phyloP scores from a whole-genome alignment of 2,888 invertebrate genomes.

The Alloscopus bannaensis region DNA sequence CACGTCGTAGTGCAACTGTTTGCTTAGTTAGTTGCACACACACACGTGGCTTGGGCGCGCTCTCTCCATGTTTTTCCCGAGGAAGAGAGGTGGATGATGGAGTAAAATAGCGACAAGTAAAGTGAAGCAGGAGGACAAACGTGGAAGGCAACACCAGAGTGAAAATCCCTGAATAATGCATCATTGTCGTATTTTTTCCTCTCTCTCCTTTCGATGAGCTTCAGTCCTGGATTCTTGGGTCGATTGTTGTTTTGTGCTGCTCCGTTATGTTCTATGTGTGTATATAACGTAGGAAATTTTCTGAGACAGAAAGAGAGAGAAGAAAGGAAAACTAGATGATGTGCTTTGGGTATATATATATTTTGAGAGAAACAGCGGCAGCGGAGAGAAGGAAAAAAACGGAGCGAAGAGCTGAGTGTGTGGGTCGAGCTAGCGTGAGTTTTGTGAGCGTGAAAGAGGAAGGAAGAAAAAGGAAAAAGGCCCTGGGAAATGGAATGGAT shows the following conservation, averaged over 20 bases:
- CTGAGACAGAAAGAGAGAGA: conserved; percentile 29
- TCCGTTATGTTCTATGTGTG: conserved; percentile 6
- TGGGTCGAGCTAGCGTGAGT: conserved; percentile 34
- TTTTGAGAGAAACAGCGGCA: conserved; percentile 2
- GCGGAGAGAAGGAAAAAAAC: conserved; percentile 3
- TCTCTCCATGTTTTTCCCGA: conserved; percentile 12
- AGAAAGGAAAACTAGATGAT: conserved; percentile 38
- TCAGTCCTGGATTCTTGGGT: conserved; percentile 24
- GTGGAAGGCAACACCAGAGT: conserved; percentile 27
- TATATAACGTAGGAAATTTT: too few species aligned
- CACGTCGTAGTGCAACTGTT: conserved; percentile 14
- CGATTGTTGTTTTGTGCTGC: conserved; percentile 42
- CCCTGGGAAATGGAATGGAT: conserved; percentile 60
- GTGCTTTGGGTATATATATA: conserved; percentile 48
- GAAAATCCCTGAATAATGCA: conserved; percentile 64
- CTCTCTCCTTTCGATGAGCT: conserved; percentile 10
- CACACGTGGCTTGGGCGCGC: conserved; percentile 38
- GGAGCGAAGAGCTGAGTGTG: conserved; percentile 26
- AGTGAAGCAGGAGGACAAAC: conserved; percentile 12
- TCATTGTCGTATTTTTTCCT: conserved; percentile 62
- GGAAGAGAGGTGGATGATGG: conserved; percentile 40
- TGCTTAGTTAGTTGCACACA: conserved; percentile 1
- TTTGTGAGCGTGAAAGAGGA: conserved; percentile 21
- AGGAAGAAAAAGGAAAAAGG: conserved; percentile 44
- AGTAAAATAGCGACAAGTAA: conserved; percentile 33